Conservation (phyloP, 30 jellyfish, hydroid and myxozoan species). For the Hydractinia symbiolongicarpus region DNA sequence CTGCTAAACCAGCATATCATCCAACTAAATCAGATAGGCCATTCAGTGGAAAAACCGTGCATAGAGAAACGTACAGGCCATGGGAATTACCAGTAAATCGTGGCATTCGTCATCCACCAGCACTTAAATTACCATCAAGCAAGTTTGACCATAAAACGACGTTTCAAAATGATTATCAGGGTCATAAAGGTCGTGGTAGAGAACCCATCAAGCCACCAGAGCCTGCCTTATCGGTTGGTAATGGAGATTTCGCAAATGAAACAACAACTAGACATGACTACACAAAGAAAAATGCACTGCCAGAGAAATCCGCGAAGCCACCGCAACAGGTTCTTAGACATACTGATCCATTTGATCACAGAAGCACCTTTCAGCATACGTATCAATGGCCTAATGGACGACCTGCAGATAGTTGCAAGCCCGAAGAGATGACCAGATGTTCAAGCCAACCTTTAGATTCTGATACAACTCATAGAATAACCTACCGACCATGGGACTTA, state of each 20-base stretch:
- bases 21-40: slow-evolving; percentile 69
- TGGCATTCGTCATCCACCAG: slow-evolving; percentile 56
- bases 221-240: slow-evolving; percentile 57
- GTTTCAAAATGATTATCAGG: slow-evolving; percentile 85
- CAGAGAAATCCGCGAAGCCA: slow-evolving; percentile 94
- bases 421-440: slow-evolving; percentile 37
- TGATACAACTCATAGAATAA: slow-evolving; percentile 65
- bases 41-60: slow-evolving; percentile 81
- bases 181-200: slow-evolving; percentile 50
- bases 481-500: slow-evolving; percentile 71
- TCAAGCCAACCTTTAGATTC: slow-evolving; percentile 77
- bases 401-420: slow-evolving; percentile 90
- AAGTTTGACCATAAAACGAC: slow-evolving; percentile 86
- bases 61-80: slow-evolving; percentile 81
- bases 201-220: slow-evolving; percentile 68
- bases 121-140: slow-evolving; percentile 58
- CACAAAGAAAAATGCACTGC: slow-evolving; percentile 65
- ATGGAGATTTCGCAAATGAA: slow-evolving; percentile 73
- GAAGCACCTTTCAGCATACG: slow-evolving; percentile 72
- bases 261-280: slow-evolving; percentile 83
- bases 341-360: slow-evolving; percentile 75
- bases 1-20: slow-evolving; percentile 73
- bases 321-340: slow-evolving; percentile 37
- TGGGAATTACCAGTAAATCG: slow-evolving; percentile 76
- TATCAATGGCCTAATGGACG: slow-evolving; percentile 75